These are phyloP conservation scores for Glaucopsyche alexis DNA, from an alignment of 2,888 invertebrate genomes.

Conservation along the genomic window DNA sequence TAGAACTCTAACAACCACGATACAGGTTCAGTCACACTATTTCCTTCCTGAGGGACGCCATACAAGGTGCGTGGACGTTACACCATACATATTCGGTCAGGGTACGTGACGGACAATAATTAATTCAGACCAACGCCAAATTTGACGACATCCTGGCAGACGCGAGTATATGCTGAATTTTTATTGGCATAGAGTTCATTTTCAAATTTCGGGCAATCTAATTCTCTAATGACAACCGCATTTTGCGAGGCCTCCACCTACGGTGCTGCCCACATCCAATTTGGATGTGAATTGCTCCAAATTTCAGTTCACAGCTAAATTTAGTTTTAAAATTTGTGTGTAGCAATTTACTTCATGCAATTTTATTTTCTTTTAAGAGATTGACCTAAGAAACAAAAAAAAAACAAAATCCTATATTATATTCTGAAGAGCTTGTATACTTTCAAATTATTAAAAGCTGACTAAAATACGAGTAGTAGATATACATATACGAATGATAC, in stretches of 20 bases:
- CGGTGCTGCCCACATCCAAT: constrained; percentile 75
- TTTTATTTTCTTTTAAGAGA: not conserved
- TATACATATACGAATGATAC: not conserved
- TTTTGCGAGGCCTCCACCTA: constrained; percentile 74
- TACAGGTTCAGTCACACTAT: constrained; percentile 66
- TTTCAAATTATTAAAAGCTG: too few species aligned
- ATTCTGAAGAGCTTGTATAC: too few species aligned
- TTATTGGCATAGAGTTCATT: constrained; percentile 55
- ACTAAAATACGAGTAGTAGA: not conserved
- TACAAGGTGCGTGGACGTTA: constrained; percentile 59
- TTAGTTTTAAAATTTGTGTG: not conserved
- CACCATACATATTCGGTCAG: constrained; percentile 62
- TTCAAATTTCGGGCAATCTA: constrained; percentile 46
- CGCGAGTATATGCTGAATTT: constrained; percentile 57
- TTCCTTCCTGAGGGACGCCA: constrained; percentile 67
- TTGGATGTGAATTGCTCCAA: constrained; percentile 62
- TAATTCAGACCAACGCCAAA: constrained; percentile 72
- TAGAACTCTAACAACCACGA: constrained; percentile 40
- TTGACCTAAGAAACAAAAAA: not conserved
- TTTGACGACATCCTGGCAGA: constrained; percentile 54
- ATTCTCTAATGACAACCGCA: constrained; percentile 65
- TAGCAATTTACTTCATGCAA: not conserved
- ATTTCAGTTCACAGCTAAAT: constrained; percentile 43
- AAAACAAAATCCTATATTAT: too few species aligned
- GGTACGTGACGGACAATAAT: constrained; percentile 73